Evolutionary conservation across 1,140 invertebrate genomes (phyloP).

Genomic region (Calephelis virginiensis): DNA sequence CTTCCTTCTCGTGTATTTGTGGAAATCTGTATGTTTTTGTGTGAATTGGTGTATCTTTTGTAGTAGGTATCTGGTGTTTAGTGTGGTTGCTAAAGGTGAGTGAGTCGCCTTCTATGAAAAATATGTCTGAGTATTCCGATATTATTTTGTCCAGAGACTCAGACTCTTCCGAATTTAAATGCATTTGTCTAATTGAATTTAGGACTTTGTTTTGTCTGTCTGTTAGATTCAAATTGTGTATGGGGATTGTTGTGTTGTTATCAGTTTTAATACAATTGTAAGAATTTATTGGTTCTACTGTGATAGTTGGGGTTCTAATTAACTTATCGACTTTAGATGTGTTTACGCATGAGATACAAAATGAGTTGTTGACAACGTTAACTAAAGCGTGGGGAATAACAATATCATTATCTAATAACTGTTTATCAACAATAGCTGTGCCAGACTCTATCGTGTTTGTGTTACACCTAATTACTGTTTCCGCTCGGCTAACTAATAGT

Average conservation of each 20-base stretch:
- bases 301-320: slow-evolving; percentile 13
- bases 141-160: slow-evolving; percentile 29
- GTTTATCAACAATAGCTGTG: slow-evolving; percentile 28
- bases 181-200: slow-evolving; percentile 24
- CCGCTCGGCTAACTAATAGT: slow-evolving; percentile 29
- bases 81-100: slow-evolving; percentile 33
- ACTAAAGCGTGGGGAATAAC: slow-evolving; percentile 16
- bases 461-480: slow-evolving; percentile 35
- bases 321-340: slow-evolving; percentile 17
- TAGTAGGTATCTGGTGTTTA: slow-evolving; percentile 32
- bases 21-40: slow-evolving; percentile 34
- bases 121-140: slow-evolving; percentile 29
- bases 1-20: slow-evolving; percentile 54
- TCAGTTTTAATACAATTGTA: not conserved
- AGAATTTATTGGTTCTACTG: not conserved
- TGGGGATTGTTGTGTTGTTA: too few relatives aligned
- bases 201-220: slow-evolving; percentile 12
- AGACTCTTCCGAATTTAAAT: slow-evolving; percentile 29
- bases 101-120: slow-evolving; percentile 28
- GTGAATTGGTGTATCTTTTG: slow-evolving; percentile 30
- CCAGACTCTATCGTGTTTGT: slow-evolving; percentile 32
- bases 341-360: slow-evolving; percentile 18
- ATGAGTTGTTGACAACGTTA: slow-evolving; percentile 6
- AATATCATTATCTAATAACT: slow-evolving; percentile 30
- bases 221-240: not conserved